Evolutionary conservation across 2,113 vertebrate species (phyloP).

Genomic region (Choloepus hoffmanni): DNA sequence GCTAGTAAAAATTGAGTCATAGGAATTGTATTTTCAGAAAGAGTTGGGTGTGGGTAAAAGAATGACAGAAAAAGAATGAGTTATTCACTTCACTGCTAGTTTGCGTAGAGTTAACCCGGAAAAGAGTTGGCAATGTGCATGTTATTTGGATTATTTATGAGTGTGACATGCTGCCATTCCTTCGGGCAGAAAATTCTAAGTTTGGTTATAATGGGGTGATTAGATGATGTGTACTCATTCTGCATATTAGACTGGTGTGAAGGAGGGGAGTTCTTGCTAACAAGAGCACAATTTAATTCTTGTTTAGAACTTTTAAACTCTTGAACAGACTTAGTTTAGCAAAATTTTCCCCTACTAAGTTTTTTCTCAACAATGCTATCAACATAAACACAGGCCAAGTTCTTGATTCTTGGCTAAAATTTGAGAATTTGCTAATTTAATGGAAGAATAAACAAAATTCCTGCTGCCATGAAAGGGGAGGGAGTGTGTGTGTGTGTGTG

Average conservation of each 20-base stretch:
- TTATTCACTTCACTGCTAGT: not conserved
- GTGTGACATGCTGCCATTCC: not conserved
- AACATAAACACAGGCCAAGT: not conserved
- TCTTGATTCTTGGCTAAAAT: not conserved
- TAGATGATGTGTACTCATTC: not conserved
- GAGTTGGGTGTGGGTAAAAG: not conserved
- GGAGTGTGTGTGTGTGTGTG: not conserved
- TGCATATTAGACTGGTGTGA: not conserved
- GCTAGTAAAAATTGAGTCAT: conserved; percentile 23
- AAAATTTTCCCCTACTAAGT: not conserved
- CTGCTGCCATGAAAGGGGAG: not conserved
- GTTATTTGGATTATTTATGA: not conserved
- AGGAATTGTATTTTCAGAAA: conserved; percentile 11
- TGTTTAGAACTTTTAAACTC: not conserved
- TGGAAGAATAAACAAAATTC: not conserved
- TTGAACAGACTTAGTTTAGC: not conserved
- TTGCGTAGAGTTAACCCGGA: not conserved
- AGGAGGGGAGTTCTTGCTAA: not conserved
- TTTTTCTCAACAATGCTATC: not conserved
- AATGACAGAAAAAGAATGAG: not conserved
- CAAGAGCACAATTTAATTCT: not conserved
- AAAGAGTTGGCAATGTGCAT: not conserved
- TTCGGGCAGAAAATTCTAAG: not conserved
- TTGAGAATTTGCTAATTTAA: not conserved
- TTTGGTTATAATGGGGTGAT: not conserved